Base-by-base conservation (phyloP, 2,888 invertebrate species). In the Oasisia sp. region DNA sequence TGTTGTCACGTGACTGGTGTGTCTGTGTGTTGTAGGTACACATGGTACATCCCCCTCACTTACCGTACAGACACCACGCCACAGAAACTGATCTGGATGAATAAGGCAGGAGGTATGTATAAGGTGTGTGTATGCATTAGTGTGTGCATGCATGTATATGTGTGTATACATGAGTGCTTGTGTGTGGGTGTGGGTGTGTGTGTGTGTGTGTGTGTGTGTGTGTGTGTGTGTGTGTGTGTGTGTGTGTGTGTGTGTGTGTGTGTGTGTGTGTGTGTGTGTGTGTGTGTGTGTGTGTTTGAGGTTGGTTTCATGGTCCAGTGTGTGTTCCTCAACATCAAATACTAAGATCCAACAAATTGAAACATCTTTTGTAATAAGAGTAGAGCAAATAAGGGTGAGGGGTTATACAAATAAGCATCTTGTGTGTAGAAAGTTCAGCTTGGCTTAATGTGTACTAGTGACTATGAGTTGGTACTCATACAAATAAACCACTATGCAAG, bases 31-130 rank as follows among this genome's bases (percentile, higher is more conserved):
- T 93, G 12, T 92, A 94, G 94, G 19, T 94, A 95, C 92, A 94
- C 93, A 91, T 94, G 94, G 94, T 91, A 94, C 91, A 93, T 94
- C 38, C 94, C 94, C 14, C 92, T 94, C 92, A 94, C 93, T 7
- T 94, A 93, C 90, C 92, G 92, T 32, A 94, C 94, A 12, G 50
- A 93, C 32, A 58, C 89, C 32, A 56, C 92, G 32, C 92, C 93
- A 19, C 32, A n/a, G 4, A 50, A 89, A 27, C 45, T 58, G 92
- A 92, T 58, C 89, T 93, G 93, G 93, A 92, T 93, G 92, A 91
- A 92, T 12, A 89, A 92, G 44, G 89, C 50, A 11, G 92, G 89
- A 90, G 91, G 92, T 93, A 44, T 90, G 91, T 32, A 91, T 91
- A 32, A n/a, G n/a, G n/a, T 27, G 32, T 45, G 19, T 56, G 50